Evolutionary conservation across 2,797 vertebrate species (phyloP).

Genomic region (Halcyon smyrnensis): DNA sequence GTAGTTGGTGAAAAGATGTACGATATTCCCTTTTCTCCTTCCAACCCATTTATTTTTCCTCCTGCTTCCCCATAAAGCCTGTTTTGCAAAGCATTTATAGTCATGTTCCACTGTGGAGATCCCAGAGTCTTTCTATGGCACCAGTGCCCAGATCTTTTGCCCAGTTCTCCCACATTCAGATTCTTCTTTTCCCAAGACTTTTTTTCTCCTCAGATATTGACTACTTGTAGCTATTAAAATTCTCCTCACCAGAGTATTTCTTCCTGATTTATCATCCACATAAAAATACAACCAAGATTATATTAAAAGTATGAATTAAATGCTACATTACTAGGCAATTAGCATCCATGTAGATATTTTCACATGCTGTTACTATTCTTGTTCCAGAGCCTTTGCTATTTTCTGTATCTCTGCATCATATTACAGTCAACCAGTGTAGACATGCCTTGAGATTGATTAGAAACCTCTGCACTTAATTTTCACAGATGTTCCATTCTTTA

Average conservation of each 20-base stretch:
- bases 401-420: not conserved
- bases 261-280: conserved; percentile 10
- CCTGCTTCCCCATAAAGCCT: not conserved
- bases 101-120: not conserved
- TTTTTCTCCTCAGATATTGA: not conserved
- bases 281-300: conserved; percentile 4
- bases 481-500: conserved; percentile 28
- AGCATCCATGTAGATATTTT: not conserved
- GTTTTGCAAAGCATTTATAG: not conserved
- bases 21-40: not conserved
- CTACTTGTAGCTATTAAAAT: not conserved
- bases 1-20: not conserved
- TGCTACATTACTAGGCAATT: not conserved
- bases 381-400: not conserved
- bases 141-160: not conserved
- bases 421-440: not conserved
- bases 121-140: not conserved
- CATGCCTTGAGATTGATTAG: conserved; percentile 10
- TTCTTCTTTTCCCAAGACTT: not conserved
- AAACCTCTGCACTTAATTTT: not conserved
- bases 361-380: not conserved
- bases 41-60: not conserved
- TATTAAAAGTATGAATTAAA: conserved; percentile 18
- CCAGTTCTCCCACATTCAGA: not conserved
- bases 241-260: not conserved